These are phyloP conservation scores for Pygmarrhopalites habei DNA, from an alignment of 1,140 invertebrate species.

Conservation along the genomic window DNA sequence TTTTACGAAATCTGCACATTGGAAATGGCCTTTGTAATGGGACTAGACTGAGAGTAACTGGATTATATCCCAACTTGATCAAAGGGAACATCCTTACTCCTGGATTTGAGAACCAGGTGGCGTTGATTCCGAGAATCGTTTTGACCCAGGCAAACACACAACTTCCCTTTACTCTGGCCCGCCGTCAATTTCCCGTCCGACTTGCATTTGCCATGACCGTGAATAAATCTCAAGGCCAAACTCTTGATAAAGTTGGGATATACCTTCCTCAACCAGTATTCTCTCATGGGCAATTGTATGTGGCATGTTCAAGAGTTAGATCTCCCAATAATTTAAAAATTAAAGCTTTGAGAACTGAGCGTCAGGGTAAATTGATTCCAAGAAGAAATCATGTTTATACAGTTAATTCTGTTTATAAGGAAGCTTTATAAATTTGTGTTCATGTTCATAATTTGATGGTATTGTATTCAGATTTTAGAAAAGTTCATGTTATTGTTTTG, in stretches of 20 bases:
- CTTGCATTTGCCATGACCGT: conserved; percentile 51
- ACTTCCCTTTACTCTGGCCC: conserved; percentile 45
- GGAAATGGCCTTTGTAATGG: conserved; percentile 43
- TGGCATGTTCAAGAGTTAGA: conserved; percentile 16
- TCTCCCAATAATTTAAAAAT: not conserved
- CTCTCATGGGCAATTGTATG: conserved; percentile 21
- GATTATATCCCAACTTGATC: conserved; percentile 10
- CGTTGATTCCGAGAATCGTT: conserved; percentile 44
- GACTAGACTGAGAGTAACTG: conserved; percentile 40
- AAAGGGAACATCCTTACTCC: not conserved
- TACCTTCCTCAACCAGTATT: conserved; percentile 17
- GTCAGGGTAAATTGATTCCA: not conserved
- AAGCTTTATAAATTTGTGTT: too few species aligned
- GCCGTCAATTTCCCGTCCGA: conserved; percentile 46
- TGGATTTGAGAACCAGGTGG: not conserved
- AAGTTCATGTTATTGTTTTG: too few species aligned
- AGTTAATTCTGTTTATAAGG: too few species aligned
- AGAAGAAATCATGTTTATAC: too few species aligned
- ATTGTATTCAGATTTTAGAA: too few species aligned
- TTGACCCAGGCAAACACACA: conserved; percentile 42
- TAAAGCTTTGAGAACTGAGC: not conserved
- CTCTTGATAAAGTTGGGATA: conserved; percentile 22
- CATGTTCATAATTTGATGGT: too few species aligned
- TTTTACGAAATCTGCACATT: conserved; percentile 44
- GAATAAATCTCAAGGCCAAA: conserved; percentile 50